phyloP scores from a whole-genome alignment of 64 coral and sea anemone species.

The Montipora cactus region DNA sequence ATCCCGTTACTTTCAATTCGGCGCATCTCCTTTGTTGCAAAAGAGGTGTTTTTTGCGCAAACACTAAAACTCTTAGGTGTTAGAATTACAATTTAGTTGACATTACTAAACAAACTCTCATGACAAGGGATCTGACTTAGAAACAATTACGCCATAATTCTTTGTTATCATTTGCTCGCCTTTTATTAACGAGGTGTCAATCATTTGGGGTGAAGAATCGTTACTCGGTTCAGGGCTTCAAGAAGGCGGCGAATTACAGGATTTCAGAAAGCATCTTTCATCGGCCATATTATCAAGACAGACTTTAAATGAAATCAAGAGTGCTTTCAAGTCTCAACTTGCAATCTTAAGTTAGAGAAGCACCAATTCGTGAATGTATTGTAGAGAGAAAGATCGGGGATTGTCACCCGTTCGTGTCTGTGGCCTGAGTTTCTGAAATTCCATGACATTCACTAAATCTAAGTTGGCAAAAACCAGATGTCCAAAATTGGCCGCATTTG shows the following conservation, averaged over 20 bases:
- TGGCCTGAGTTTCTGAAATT: slow-evolving; percentile 35
- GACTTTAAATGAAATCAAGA: slow-evolving; percentile 55
- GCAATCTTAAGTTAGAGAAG: neutral
- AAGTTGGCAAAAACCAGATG: slow-evolving; percentile 54
- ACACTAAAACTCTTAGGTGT: slow-evolving; percentile 31
- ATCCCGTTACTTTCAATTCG: neutral
- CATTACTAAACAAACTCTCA: slow-evolving; percentile 49
- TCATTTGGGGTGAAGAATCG: slow-evolving; percentile 44
- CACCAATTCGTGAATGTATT: too few relatives aligned
- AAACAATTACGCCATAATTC: slow-evolving; percentile 60
- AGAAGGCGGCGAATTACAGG: slow-evolving; percentile 52
- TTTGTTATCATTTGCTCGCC: slow-evolving; percentile 49
- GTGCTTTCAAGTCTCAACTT: neutral
- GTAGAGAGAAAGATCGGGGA: neutral
- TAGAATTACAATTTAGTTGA: slow-evolving; percentile 35
- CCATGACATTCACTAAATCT: slow-evolving; percentile 45
- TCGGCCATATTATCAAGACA: slow-evolving; percentile 48
- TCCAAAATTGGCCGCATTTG: neutral
- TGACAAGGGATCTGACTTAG: neutral
- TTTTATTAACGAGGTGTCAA: slow-evolving; percentile 66
- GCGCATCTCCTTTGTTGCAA: neutral
- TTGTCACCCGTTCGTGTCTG: slow-evolving; percentile 3
- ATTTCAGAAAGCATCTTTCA: slow-evolving; percentile 59
- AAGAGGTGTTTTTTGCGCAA: slow-evolving; percentile 38
- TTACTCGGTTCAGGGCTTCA: slow-evolving; percentile 29